phyloP scores from a whole-genome alignment of 2,888 invertebrate species.

The Sphaeridia pumilis region DNA sequence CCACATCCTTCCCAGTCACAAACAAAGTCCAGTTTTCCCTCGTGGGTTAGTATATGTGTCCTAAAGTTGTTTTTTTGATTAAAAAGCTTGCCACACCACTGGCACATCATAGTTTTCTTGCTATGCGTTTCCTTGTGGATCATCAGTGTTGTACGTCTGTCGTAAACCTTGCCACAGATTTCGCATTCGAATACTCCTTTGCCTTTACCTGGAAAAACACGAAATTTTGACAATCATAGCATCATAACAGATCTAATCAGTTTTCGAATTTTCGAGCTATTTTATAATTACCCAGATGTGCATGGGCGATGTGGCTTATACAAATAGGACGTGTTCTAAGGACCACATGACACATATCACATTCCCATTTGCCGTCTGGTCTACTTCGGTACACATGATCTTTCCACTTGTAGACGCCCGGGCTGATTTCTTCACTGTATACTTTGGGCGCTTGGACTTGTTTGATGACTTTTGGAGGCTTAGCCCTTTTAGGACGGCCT shows the following conservation, averaged over 20 bases:
- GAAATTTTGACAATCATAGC: too few relatives aligned
- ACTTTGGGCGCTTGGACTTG: neutral
- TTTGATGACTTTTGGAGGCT: neutral
- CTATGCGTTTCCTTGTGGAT: neutral
- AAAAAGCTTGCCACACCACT: slow-evolving; percentile 3
- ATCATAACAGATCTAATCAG: too few relatives aligned
- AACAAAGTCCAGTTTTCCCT: neutral
- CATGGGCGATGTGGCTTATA: neutral
- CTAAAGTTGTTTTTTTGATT: neutral
- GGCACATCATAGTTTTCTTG: neutral
- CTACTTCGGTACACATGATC: neutral
- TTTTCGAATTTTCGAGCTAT: too few relatives aligned
- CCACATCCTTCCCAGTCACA: neutral
- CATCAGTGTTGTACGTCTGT: neutral
- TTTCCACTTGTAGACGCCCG: slow-evolving; percentile 3
- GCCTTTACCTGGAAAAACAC: slow-evolving; percentile 3
- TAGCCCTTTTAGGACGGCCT: neutral
- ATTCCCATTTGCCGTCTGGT: slow-evolving; percentile 2
- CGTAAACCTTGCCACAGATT: slow-evolving; percentile 4
- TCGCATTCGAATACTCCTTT: neutral
- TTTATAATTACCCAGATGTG: slow-evolving; percentile 5
- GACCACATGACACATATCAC: neutral
- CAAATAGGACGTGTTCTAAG: neutral
- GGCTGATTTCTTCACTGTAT: neutral
- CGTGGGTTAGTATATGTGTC: slow-evolving; percentile 1